Evolutionary conservation across 2,888 invertebrate species (phyloP).

Genomic region (Lathronympha strigana): DNA sequence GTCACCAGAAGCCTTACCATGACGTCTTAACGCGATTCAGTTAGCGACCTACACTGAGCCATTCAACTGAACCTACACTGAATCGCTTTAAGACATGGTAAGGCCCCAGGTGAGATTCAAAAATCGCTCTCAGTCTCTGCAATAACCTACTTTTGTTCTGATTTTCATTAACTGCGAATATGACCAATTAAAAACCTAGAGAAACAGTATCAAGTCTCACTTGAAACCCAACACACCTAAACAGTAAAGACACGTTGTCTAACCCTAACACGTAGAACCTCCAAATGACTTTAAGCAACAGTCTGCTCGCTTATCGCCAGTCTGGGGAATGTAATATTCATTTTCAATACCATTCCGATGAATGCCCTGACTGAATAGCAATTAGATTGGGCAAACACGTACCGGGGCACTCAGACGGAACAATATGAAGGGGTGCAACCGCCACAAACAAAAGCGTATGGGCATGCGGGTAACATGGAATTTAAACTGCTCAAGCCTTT

Average conservation of each 20-base stretch:
- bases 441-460: conserved; percentile 67
- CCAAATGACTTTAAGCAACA: conserved; percentile 21
- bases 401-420: conserved; percentile 72
- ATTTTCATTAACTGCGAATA: too few relatives aligned
- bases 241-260: neutral
- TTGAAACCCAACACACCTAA: neutral
- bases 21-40: too few relatives aligned
- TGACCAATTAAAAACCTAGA: too few relatives aligned
- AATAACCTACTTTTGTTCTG: too few relatives aligned
- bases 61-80: too few relatives aligned
- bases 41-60: too few relatives aligned
- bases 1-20: too few relatives aligned
- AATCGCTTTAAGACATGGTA: too few relatives aligned
- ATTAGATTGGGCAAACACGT: conserved; percentile 81
- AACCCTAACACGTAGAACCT: conserved; percentile 1
- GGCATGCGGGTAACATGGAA: conserved; percentile 35
- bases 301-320: conserved; percentile 30
- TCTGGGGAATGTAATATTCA: conserved; percentile 42
- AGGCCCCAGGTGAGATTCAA: too few relatives aligned
- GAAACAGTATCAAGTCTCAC: neutral
- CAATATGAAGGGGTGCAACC: conserved; percentile 76
- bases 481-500: conserved; percentile 8
- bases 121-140: too few relatives aligned
- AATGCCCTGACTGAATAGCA: conserved; percentile 78
- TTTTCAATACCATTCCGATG: conserved; percentile 59